These are phyloP conservation scores for Menura novaehollandiae DNA, from an alignment of 2,113 vertebrate species.

Conservation along the genomic window DNA sequence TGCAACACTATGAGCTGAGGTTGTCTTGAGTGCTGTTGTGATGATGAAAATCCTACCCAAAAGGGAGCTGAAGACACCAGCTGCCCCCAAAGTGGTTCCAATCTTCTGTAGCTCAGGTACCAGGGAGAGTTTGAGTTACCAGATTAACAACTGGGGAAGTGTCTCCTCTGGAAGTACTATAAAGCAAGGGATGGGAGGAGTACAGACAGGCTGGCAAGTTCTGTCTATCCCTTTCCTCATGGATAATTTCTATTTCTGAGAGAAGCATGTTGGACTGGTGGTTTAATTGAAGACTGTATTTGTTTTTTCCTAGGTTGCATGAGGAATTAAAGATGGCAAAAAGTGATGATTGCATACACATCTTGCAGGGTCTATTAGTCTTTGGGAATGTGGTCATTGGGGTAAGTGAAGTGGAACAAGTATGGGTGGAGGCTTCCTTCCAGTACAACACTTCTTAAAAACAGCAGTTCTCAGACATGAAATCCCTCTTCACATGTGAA, in stretches of 20 bases:
- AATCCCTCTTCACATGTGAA: neutral
- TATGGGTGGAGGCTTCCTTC: neutral
- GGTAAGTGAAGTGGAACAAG: slow-evolving; percentile 65
- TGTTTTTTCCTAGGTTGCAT: neutral
- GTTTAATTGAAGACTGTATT: neutral
- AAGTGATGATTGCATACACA: slow-evolving; percentile 52
- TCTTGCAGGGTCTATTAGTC: slow-evolving; percentile 75
- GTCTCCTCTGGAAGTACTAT: neutral
- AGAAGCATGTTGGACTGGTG: neutral
- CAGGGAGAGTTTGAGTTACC: neutral
- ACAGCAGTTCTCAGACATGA: neutral
- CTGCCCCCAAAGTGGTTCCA: neutral
- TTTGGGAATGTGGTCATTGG: slow-evolving; percentile 76
- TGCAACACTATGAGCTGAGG: neutral
- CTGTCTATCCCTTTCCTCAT: neutral
- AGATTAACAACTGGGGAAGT: neutral
- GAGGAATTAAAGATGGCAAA: slow-evolving; percentile 69
- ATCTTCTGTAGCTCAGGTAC: neutral
- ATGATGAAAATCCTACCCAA: neutral
- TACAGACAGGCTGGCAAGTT: neutral
- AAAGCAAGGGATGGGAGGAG: neutral
- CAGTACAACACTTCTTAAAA: neutral
- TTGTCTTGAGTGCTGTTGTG: neutral
- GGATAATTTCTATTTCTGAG: neutral
- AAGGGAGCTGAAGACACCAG: neutral